These are phyloP conservation scores for Pseudolycoriella hygida DNA, from an alignment of 2,888 invertebrate genomes.

Conservation along the genomic window DNA sequence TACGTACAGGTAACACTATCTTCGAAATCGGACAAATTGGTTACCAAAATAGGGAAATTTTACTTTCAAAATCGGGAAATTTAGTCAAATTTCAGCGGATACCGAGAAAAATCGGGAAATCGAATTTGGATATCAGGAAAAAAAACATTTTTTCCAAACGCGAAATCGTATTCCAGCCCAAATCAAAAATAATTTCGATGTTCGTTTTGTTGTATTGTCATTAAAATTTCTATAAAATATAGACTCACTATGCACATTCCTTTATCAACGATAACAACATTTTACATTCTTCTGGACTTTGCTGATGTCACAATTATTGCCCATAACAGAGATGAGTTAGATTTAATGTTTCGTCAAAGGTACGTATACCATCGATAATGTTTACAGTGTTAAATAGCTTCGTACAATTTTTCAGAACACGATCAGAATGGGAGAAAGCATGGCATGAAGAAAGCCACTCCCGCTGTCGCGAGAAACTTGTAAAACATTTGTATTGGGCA, in stretches of 20 bases:
- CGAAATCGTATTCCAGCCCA: too few species aligned
- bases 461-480: slow-evolving; percentile 36
- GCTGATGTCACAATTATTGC: slow-evolving; percentile 17
- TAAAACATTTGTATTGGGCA: slow-evolving; percentile 39
- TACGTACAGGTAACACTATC: too few species aligned
- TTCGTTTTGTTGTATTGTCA: too few species aligned
- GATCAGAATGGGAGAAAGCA: slow-evolving; percentile 37
- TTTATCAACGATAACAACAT: slow-evolving; percentile 21
- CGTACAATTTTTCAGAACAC: slow-evolving; percentile 23
- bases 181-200: too few species aligned
- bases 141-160: too few species aligned
- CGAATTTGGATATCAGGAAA: too few species aligned
- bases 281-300: slow-evolving; percentile 22
- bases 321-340: slow-evolving; percentile 25
- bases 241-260: slow-evolving; percentile 10
- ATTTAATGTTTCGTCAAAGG: slow-evolving; percentile 31
- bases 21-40: too few species aligned
- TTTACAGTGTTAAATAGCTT: background rate
- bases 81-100: too few species aligned
- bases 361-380: slow-evolving; percentile 11
- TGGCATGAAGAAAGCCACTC: slow-evolving; percentile 40
- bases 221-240: too few species aligned
- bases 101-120: too few species aligned
- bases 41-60: too few species aligned
- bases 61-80: too few species aligned